Evolutionary conservation across 2,888 invertebrate genomes (phyloP).

Genomic region (Amphipyra berbera): DNA sequence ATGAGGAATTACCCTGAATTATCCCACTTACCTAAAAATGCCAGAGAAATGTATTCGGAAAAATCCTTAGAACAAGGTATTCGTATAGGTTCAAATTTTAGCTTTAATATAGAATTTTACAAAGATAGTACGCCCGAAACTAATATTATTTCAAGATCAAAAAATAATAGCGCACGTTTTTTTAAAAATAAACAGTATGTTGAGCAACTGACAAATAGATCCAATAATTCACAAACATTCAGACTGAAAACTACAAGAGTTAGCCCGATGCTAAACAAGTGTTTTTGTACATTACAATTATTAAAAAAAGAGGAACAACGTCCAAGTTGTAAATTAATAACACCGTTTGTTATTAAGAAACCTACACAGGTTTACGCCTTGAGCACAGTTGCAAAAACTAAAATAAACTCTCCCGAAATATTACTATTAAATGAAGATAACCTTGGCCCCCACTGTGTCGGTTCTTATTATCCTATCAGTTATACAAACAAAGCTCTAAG

Average conservation of each 20-base stretch:
- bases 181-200: conserved; percentile 10
- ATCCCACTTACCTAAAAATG: conserved; percentile 4
- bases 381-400: conserved; percentile 18
- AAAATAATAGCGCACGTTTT: not conserved
- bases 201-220: not conserved
- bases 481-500: conserved; percentile 9
- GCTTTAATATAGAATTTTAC: conserved; percentile 32
- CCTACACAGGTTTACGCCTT: conserved; percentile 21
- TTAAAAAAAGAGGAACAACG: conserved; percentile 14
- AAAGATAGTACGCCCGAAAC: conserved; percentile 11
- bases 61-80: conserved; percentile 8
- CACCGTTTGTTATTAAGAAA: conserved; percentile 13
- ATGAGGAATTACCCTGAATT: conserved; percentile 14
- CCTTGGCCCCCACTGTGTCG: conserved; percentile 1
- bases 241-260: not conserved
- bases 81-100: conserved; percentile 29
- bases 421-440: conserved; percentile 5
- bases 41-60: not conserved
- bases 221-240: not conserved
- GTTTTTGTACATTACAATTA: conserved; percentile 21
- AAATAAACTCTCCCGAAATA: conserved; percentile 19
- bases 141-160: conserved; percentile 1
- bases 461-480: conserved; percentile 5
- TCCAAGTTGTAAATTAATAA: conserved; percentile 8
- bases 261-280: conserved; percentile 1